These are phyloP conservation scores for Apamea epomidion DNA, from an alignment of 2,888 invertebrate genomes.

Conservation along the genomic window DNA sequence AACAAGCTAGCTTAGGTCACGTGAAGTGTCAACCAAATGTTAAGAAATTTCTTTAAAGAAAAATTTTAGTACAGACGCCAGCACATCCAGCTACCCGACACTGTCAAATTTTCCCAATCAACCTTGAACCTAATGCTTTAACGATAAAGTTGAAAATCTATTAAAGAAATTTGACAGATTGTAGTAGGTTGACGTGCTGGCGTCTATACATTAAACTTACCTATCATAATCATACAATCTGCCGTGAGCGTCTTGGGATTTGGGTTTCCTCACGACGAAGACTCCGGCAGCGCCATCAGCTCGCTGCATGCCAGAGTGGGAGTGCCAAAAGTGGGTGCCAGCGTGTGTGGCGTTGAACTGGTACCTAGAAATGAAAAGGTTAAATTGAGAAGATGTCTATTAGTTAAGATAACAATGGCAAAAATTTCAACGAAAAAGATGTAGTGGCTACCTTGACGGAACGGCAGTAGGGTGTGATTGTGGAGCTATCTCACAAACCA, in stretches of 20 bases:
- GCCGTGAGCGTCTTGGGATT: constrained; percentile 91
- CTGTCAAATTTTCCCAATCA: no score
- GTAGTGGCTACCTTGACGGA: no score
- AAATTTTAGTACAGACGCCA: no score
- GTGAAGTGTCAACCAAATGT: not conserved
- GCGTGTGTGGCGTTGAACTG: constrained; percentile 93
- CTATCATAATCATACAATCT: constrained; percentile 95
- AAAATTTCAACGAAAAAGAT: not conserved
- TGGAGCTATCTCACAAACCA: no score
- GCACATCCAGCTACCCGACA: no score
- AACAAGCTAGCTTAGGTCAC: not conserved
- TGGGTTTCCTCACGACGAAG: constrained; percentile 93
- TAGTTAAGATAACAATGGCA: not conserved
- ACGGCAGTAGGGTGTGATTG: no score
- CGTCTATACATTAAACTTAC: constrained; percentile 61
- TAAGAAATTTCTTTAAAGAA: not conserved
- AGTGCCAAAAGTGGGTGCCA: constrained; percentile 96
- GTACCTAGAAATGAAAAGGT: constrained; percentile 86
- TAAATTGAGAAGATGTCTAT: not conserved
- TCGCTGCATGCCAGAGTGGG: constrained; percentile 94
- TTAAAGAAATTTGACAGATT: no score
- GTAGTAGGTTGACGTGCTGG: no score
- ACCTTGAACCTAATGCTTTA: no score
- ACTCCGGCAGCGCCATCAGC: constrained; percentile 96
- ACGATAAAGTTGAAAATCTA: no score